These are phyloP conservation scores for Dysmachus trigonus DNA, from an alignment of 2,888 invertebrate species.

Conservation along the genomic window DNA sequence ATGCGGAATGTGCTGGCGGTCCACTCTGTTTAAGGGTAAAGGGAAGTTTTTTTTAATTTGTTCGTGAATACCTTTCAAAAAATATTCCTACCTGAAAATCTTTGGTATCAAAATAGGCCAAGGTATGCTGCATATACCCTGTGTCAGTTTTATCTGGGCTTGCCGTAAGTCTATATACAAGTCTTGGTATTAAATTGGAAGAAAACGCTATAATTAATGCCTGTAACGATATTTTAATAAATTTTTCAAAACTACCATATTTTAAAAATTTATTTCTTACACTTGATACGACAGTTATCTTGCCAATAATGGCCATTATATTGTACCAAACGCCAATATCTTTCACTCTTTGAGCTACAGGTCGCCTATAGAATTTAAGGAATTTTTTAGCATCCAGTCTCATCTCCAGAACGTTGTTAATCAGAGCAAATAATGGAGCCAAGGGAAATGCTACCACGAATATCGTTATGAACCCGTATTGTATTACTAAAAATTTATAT, in stretches of 20 bases:
- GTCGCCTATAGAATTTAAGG: constrained; percentile 76
- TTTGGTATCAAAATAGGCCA: constrained; percentile 72
- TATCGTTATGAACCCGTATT: constrained; percentile 86
- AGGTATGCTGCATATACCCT: constrained; percentile 75
- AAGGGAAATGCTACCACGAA: constrained; percentile 88
- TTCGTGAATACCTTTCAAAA: neutral
- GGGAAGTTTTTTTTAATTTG: neutral
- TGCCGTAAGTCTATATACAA: constrained; percentile 71
- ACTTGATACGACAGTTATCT: constrained; percentile 80
- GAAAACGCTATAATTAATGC: constrained; percentile 86
- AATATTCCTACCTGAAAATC: constrained; percentile 66
- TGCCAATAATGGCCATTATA: constrained; percentile 78
- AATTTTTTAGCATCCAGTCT: constrained; percentile 85
- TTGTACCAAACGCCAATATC: constrained; percentile 84
- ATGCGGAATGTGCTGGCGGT: constrained; percentile 57
- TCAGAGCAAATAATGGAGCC: constrained; percentile 81
- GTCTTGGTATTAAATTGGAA: constrained; percentile 81
- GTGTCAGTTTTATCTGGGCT: constrained; percentile 66
- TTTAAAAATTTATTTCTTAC: constrained; percentile 65
- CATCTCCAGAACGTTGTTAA: constrained; percentile 86
- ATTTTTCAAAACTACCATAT: neutral
- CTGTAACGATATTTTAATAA: constrained; percentile 62
- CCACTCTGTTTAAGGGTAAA: constrained; percentile 53
- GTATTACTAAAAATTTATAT: constrained; percentile 71
- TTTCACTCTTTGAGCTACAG: constrained; percentile 76